Percentiles rank a stretch among this genome's conserved stretches.
These are phyloP conservation scores for Malurus alboscapulatus DNA, from an alignment of 2,113 vertebrate genomes.

Conservation along the genomic window DNA sequence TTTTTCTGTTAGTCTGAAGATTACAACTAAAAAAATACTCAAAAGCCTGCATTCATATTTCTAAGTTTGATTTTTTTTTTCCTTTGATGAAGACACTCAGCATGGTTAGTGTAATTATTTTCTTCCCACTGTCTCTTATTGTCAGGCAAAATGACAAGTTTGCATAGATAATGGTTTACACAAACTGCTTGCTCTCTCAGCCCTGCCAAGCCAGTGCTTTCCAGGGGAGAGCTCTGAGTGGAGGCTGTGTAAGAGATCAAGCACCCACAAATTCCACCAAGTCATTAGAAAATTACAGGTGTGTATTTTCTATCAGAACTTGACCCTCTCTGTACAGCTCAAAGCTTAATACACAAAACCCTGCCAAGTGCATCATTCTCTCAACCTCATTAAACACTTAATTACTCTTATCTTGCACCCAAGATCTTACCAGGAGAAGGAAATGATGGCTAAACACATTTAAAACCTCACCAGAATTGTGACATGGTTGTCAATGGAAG, in stretches of 20 bases:
- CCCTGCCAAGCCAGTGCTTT: neutral
- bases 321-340: neutral
- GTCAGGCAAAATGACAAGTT: constrained; percentile 28
- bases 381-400: neutral
- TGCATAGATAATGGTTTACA: neutral
- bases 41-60: neutral
- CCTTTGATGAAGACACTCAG: constrained; percentile 33
- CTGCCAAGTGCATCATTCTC: neutral
- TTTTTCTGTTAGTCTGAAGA: neutral
- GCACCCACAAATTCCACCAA: neutral
- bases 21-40: neutral
- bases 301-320: neutral
- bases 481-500: neutral
- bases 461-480: neutral
- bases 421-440: neutral
- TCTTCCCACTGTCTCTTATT: constrained; percentile 21
- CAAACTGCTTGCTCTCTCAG: neutral
- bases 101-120: constrained; percentile 51
- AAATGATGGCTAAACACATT: neutral
- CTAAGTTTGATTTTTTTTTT: neutral
- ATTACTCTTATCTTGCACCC: neutral
- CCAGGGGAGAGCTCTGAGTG: neutral
- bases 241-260: neutral
- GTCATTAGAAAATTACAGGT: neutral
- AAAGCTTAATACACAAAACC: neutral